Evolutionary conservation across 2,113 vertebrate species (phyloP), one percentile per base, ranked within the genome.

Genomic region (Nothocercus julius): DNA sequence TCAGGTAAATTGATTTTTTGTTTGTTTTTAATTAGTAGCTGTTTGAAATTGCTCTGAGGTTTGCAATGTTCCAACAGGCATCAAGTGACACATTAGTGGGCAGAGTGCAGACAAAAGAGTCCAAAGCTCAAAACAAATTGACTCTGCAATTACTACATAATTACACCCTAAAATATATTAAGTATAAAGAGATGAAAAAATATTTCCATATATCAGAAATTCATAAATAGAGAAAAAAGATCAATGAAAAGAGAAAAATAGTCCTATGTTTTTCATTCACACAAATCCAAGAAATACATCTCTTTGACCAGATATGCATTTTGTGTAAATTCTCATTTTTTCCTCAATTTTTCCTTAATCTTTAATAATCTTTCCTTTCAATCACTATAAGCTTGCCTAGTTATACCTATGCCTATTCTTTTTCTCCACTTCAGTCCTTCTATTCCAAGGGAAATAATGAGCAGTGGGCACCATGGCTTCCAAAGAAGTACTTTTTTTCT

Each of bases 401-500:
- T 63, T 62, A 28, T 49, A 38, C 7, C 28, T 51, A 47, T 62
- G 30, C 25, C 30, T 22, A 11, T 11, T 49, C 8, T 38, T 18
- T 63, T 30, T 78, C 28, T 24, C 44, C 18, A 30, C 44, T 62
- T 36, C 8, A 45, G 9, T 22, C 44, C 21, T 49, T 30, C 27
- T 40, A 38, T 24, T 13, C 18, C 36, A 13, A 21, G 10, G 9
- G 5, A 64, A 54, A 78, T 34, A 27, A 20, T 5, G 15, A 13
- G 63, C 68, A 70, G 5, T 2, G 15, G 8, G 1, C 25, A 70
- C 0, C 0, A 77, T 61, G n/a, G 66, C 8, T 53, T 5, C 2
- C 5, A 22, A 68, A 76, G 28, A 9, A 58, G 2, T n/a, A 1
- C 13, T 5, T 76, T 63, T 58, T 84, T 75, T 45, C 45, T 79